Percentiles rank a stretch among this genome's conserved stretches.
phyloP scores from a whole-genome alignment of 1,140 invertebrate genomes.

The Drosophila insularis region DNA sequence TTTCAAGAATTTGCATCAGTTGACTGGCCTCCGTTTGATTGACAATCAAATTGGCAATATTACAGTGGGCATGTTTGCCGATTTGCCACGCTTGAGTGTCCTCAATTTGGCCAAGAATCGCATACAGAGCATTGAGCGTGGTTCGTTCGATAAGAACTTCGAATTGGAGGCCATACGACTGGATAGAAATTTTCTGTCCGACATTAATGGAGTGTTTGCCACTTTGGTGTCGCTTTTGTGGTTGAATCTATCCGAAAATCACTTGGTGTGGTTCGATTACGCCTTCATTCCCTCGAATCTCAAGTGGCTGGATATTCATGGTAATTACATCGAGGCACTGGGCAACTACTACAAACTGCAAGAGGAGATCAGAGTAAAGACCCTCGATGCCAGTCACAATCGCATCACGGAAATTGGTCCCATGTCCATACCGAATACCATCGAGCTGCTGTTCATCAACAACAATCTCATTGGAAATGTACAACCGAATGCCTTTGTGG shows the following conservation, averaged over 20 bases:
- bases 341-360: conserved; percentile 93
- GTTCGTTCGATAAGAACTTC: conserved; percentile 90
- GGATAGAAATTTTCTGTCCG: conserved; percentile 92
- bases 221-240: conserved; percentile 90
- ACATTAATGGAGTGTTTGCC: conserved; percentile 93
- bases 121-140: conserved; percentile 91
- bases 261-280: conserved; percentile 95
- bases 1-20: conserved; percentile 91
- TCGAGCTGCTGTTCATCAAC: conserved; percentile 94
- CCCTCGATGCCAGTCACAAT: conserved; percentile 94
- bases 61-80: conserved; percentile 92
- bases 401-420: conserved; percentile 90
- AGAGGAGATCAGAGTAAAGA: conserved; percentile 90
- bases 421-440: conserved; percentile 93
- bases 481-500: conserved; percentile 91
- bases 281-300: conserved; percentile 93
- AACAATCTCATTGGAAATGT: conserved; percentile 93
- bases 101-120: conserved; percentile 94
- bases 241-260: conserved; percentile 95
- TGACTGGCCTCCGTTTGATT: conserved; percentile 92
- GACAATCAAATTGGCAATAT: conserved; percentile 94
- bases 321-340: conserved; percentile 92
- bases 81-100: conserved; percentile 91
- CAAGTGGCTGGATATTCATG: conserved; percentile 95
- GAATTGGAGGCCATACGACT: conserved; percentile 92